Evolutionary conservation across 2,888 invertebrate species (phyloP).

Genomic region (Platerodrilus igneus): DNA sequence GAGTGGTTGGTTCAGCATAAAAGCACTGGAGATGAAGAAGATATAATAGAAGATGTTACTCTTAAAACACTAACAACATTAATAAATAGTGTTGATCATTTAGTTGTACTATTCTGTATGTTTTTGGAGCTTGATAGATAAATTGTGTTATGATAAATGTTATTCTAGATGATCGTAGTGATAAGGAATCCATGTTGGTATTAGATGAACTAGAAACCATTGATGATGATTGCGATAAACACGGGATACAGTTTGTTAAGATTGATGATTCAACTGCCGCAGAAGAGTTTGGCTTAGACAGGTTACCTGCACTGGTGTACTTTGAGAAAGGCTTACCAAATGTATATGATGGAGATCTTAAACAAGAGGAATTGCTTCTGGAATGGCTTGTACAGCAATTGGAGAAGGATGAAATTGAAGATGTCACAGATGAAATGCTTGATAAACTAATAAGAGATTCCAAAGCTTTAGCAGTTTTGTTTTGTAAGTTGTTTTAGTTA

Average conservation of each 20-base stretch:
- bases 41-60: slow-evolving; percentile 92
- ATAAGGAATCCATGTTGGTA: slow-evolving; percentile 82
- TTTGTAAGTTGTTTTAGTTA: slow-evolving; percentile 63
- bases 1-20: slow-evolving; percentile 93
- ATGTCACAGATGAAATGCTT: slow-evolving; percentile 91
- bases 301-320: slow-evolving; percentile 79
- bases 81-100: slow-evolving; percentile 83
- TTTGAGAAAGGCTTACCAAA: slow-evolving; percentile 92
- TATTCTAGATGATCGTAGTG: slow-evolving; percentile 74
- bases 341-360: slow-evolving; percentile 84
- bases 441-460: slow-evolving; percentile 85
- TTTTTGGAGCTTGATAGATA: slow-evolving; percentile 2
- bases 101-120: slow-evolving; percentile 91
- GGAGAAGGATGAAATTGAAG: slow-evolving; percentile 91
- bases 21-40: slow-evolving; percentile 89
- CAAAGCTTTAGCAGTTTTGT: slow-evolving; percentile 82
- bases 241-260: slow-evolving; percentile 90
- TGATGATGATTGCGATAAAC: slow-evolving; percentile 88
- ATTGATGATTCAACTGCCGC: slow-evolving; percentile 84
- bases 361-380: slow-evolving; percentile 82
- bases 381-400: slow-evolving; percentile 84
- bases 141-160: not conserved
- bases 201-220: slow-evolving; percentile 86
- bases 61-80: slow-evolving; percentile 81
- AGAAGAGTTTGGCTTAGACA: slow-evolving; percentile 80